phyloP scores from a whole-genome alignment of 2,113 vertebrate genomes.

The Centropristis striata region DNA sequence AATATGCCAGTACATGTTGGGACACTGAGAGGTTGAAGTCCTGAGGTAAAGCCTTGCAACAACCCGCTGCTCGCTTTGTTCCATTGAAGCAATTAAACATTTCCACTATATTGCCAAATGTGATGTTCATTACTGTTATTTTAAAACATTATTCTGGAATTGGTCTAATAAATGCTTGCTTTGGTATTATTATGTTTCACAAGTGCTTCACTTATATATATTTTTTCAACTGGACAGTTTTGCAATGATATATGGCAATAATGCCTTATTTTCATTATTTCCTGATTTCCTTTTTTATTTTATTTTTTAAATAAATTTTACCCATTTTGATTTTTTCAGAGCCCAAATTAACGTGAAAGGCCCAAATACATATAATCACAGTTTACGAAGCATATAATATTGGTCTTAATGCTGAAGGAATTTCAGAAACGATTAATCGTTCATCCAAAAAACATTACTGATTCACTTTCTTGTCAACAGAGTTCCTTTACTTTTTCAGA shows the following conservation, averaged over 20 bases:
- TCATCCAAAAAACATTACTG: too few species aligned
- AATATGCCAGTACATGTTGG: constrained; percentile 47
- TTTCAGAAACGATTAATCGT: too few species aligned
- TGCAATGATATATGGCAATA: background rate
- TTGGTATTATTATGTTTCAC: too few species aligned
- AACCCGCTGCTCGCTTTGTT: constrained; percentile 17
- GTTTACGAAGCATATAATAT: too few species aligned
- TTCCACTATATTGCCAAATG: background rate
- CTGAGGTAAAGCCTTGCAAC: constrained; percentile 49
- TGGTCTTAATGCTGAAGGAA: too few species aligned
- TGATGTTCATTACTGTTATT: background rate
- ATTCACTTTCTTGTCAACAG: too few species aligned
- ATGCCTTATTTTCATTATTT: background rate
- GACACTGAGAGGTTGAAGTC: constrained; percentile 56
- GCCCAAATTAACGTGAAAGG: background rate
- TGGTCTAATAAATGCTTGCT: background rate
- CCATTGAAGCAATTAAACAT: background rate
- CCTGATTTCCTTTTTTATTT: background rate
- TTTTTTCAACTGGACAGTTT: background rate
- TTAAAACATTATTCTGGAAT: background rate
- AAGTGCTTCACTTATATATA: too few species aligned
- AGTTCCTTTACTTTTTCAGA: too few species aligned
- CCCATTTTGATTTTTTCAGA: too few species aligned
- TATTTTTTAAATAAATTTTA: background rate
- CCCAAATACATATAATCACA: too few species aligned